These are phyloP conservation scores for Eupsilia transversa DNA, from an alignment of 2,888 invertebrate species.

Conservation along the genomic window DNA sequence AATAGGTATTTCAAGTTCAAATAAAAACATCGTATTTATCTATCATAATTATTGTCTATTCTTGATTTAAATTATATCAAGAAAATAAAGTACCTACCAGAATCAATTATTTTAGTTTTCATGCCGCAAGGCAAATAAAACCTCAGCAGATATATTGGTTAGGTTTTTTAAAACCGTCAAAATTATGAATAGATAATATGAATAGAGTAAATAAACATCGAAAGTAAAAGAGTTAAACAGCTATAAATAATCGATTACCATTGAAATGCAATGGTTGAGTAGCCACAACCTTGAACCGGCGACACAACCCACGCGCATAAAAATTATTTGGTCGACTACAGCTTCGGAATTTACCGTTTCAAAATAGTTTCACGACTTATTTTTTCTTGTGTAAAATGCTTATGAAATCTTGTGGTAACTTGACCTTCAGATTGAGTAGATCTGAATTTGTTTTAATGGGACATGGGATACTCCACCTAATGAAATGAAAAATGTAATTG, in stretches of 20 bases:
- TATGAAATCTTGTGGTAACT: constrained; percentile 20
- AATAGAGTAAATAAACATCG: constrained; percentile 10
- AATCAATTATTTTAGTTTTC: background rate
- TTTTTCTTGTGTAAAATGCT: constrained; percentile 26
- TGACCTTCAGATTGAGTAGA: constrained; percentile 12
- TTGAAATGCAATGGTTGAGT: constrained; percentile 69
- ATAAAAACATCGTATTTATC: background rate
- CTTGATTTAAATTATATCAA: background rate
- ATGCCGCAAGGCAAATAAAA: background rate
- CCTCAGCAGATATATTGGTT: background rate
- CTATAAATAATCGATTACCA: constrained; percentile 30
- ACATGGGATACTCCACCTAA: background rate
- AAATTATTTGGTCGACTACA: constrained; percentile 53
- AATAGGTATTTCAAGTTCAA: background rate
- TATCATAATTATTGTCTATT: background rate
- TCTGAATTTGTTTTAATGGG: background rate
- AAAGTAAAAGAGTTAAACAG: constrained; percentile 36
- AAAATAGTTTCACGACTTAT: constrained; percentile 20
- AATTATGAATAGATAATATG: constrained; percentile 13
- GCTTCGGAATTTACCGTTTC: constrained; percentile 48
- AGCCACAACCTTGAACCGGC: constrained; percentile 70
- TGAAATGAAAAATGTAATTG: background rate
- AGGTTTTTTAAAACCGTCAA: background rate
- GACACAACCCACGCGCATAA: constrained; percentile 59
- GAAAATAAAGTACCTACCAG: background rate